phyloP scores from a whole-genome alignment of 1,140 invertebrate genomes.

The Acromyrmex heyeri region DNA sequence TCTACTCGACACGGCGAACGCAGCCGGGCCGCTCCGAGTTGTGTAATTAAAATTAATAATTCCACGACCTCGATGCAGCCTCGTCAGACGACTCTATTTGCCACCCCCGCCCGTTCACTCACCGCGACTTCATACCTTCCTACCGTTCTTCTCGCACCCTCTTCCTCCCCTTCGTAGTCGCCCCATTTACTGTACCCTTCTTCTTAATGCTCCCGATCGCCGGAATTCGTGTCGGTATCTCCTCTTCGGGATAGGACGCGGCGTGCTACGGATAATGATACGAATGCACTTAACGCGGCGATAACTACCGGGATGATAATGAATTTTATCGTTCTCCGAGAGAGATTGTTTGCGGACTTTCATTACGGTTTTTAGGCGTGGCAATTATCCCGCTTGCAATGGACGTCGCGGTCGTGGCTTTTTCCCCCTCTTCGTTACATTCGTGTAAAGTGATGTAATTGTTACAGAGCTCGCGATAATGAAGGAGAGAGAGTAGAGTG shows the following conservation, averaged over 20 bases:
- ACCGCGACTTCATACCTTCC: slow-evolving; percentile 44
- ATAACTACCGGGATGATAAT: slow-evolving; percentile 57
- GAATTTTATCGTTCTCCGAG: slow-evolving; percentile 50
- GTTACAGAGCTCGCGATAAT: background rate
- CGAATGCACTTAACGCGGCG: slow-evolving; percentile 55
- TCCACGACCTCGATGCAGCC: slow-evolving; percentile 75
- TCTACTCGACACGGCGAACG: slow-evolving; percentile 72
- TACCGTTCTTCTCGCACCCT: slow-evolving; percentile 19
- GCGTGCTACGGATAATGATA: slow-evolving; percentile 60
- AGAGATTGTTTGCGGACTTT: slow-evolving; percentile 53
- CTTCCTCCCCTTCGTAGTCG: background rate
- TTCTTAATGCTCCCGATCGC: slow-evolving; percentile 57
- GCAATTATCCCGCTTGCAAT: slow-evolving; percentile 44
- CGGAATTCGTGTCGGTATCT: slow-evolving; percentile 62
- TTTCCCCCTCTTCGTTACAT: background rate
- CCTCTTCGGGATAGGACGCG: slow-evolving; percentile 60
- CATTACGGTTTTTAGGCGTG: slow-evolving; percentile 42
- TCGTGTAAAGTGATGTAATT: slow-evolving; percentile 23
- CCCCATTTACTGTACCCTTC: slow-evolving; percentile 38
- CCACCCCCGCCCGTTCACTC: slow-evolving; percentile 31
- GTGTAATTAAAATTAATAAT: slow-evolving; percentile 79
- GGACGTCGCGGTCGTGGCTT: slow-evolving; percentile 24
- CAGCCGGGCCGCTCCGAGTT: slow-evolving; percentile 70
- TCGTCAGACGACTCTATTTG: slow-evolving; percentile 76
- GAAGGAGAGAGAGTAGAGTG: background rate